Percentiles rank a stretch among this genome's conserved stretches.
Evolutionary conservation across 1,140 invertebrate species (phyloP).

Genomic region (Triops longicaudatus): DNA sequence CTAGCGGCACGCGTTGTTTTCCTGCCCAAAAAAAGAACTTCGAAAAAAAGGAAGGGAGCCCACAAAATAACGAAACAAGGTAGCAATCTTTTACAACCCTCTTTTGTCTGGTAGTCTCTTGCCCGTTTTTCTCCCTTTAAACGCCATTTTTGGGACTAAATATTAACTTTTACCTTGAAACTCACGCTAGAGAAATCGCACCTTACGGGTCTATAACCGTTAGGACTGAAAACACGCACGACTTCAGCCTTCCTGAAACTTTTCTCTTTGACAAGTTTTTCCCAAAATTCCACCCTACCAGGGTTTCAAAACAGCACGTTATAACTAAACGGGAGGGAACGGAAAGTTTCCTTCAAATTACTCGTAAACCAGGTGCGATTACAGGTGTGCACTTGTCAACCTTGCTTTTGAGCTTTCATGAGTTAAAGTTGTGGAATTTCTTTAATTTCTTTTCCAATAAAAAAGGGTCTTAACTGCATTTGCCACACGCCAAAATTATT

Average conservation of each 20-base stretch:
- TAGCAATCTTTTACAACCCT: background rate
- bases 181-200: background rate
- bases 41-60: background rate
- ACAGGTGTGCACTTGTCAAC: background rate
- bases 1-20: background rate
- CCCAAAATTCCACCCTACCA: background rate
- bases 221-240: background rate
- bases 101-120: background rate
- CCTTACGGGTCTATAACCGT: constrained; percentile 5
- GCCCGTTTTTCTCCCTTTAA: background rate
- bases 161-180: background rate
- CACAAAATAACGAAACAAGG: background rate
- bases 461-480: background rate
- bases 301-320: no score
- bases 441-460: background rate
- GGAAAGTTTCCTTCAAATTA: background rate
- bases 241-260: background rate
- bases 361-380: background rate
- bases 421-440: no score
- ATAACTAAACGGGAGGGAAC: no score
- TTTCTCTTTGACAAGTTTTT: background rate
- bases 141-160: background rate
- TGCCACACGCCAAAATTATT: background rate
- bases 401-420: no score
- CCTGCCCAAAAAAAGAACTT: background rate